phyloP scores from a whole-genome alignment of 37 sponge, comb jelly and placozoan genomes.

The Ephydatia muelleri region DNA sequence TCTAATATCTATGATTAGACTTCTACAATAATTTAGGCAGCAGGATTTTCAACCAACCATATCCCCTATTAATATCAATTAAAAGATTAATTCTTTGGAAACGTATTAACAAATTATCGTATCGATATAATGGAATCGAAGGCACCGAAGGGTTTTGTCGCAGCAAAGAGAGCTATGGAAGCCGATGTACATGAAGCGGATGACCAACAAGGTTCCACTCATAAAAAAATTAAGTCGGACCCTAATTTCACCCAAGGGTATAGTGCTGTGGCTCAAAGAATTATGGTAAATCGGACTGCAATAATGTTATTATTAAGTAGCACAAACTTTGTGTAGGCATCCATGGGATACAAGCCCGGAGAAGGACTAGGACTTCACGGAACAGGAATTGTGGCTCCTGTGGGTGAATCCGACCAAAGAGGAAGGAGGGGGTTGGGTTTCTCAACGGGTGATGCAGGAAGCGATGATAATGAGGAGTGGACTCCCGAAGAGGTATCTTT shows the following conservation, averaged over 20 bases:
- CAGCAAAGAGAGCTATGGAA: not conserved
- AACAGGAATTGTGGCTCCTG: constrained; percentile 61
- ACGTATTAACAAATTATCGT: too few species aligned
- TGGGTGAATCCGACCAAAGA: constrained; percentile 63
- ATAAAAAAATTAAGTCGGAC: not conserved
- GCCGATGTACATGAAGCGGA: not conserved
- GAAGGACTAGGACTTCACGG: constrained; percentile 65
- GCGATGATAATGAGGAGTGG: constrained; percentile 66
- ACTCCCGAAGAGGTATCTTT: constrained; percentile 61
- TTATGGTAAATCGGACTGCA: constrained; percentile 39
- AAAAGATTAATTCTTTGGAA: too few species aligned
- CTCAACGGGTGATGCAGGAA: constrained; percentile 42
- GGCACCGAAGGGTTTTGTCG: not conserved
- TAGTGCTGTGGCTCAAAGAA: constrained; percentile 42
- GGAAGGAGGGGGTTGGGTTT: constrained; percentile 71
- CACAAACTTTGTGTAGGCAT: constrained; percentile 28
- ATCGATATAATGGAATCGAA: not conserved
- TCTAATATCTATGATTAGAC: too few species aligned
- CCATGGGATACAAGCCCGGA: constrained; percentile 81
- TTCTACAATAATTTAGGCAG: too few species aligned
- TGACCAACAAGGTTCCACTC: not conserved
- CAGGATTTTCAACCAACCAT: too few species aligned
- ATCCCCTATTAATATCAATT: too few species aligned
- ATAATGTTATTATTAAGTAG: not conserved
- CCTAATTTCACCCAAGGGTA: constrained; percentile 1